A percentile compares a stretch with the other conserved stretches of the same genome.
Conservation (phyloP, 2,888 invertebrate species). For the Silvanus unidentatus region DNA sequence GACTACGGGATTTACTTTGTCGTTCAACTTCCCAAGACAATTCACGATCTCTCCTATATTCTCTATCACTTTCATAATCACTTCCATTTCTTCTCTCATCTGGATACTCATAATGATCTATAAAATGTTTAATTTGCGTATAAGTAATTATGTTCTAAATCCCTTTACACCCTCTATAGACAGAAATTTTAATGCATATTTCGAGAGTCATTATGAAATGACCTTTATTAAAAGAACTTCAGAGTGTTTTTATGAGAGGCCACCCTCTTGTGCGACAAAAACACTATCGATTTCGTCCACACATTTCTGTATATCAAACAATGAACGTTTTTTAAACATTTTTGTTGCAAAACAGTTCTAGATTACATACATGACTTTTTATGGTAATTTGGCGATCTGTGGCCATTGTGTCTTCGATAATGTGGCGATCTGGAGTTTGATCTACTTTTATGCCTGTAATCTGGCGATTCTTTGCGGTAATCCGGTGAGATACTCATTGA, state of each 20-base stretch:
- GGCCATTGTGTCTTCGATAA: constrained; percentile 36
- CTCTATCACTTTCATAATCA: constrained; percentile 43
- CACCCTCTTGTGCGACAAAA: neutral
- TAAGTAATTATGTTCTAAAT: no score
- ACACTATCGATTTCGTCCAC: neutral
- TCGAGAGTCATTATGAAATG: no score
- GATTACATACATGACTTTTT: constrained; percentile 19
- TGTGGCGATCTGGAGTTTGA: constrained; percentile 42
- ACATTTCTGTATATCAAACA: neutral
- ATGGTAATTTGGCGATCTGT: constrained; percentile 22
- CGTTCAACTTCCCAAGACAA: constrained; percentile 25
- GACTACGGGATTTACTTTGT: constrained; percentile 38
- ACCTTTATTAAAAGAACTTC: neutral
- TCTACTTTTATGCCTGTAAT: constrained; percentile 35
- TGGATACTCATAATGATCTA: constrained; percentile 24
- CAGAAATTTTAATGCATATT: no score
- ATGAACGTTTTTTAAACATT: neutral
- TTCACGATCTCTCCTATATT: constrained; percentile 32
- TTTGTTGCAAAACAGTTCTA: neutral
- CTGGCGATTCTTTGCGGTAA: constrained; percentile 33
- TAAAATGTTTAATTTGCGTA: no score
- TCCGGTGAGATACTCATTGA: constrained; percentile 42
- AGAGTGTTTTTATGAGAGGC: neutral
- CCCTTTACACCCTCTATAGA: no score
- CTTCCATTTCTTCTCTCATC: constrained; percentile 36